These are phyloP conservation scores for Papilio helenus DNA, from an alignment of 1,140 invertebrate genomes.

Conservation along the genomic window DNA sequence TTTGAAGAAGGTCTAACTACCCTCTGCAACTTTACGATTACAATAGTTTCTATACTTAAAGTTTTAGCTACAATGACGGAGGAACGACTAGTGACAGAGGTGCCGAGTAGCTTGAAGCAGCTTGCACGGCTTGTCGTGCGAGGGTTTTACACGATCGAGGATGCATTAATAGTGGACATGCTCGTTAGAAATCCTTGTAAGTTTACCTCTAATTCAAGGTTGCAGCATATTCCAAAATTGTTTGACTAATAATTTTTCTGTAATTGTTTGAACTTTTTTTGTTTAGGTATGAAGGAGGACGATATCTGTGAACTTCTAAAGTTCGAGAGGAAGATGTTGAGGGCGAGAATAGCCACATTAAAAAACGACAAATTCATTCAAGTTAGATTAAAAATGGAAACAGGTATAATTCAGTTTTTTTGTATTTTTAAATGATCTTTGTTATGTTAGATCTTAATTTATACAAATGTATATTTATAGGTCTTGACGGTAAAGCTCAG, in stretches of 20 bases:
- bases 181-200: conserved; percentile 95
- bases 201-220: conserved; percentile 53
- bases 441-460: conserved; percentile 1
- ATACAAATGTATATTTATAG: conserved; percentile 51
- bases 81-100: conserved; percentile 88
- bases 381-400: conserved; percentile 96
- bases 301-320: conserved; percentile 96
- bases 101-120: conserved; percentile 95
- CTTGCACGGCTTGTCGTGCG: conserved; percentile 94
- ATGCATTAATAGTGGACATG: conserved; percentile 97
- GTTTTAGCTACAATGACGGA: conserved; percentile 67
- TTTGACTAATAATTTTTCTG: conserved; percentile 4
- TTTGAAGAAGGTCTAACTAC: no score
- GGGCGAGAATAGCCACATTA: conserved; percentile 92
- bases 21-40: no score
- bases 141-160: conserved; percentile 97
- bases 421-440: neutral
- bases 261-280: conserved; percentile 30
- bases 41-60: neutral
- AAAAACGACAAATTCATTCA: conserved; percentile 98
- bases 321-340: conserved; percentile 97
- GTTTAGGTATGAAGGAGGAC: conserved; percentile 96
- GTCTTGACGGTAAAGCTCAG: conserved; percentile 96
- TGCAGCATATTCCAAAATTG: neutral
- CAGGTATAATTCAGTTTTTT: conserved; percentile 80